Conservation (phyloP, 2,888 invertebrate genomes). For the Coelogynopora nodosa region DNA sequence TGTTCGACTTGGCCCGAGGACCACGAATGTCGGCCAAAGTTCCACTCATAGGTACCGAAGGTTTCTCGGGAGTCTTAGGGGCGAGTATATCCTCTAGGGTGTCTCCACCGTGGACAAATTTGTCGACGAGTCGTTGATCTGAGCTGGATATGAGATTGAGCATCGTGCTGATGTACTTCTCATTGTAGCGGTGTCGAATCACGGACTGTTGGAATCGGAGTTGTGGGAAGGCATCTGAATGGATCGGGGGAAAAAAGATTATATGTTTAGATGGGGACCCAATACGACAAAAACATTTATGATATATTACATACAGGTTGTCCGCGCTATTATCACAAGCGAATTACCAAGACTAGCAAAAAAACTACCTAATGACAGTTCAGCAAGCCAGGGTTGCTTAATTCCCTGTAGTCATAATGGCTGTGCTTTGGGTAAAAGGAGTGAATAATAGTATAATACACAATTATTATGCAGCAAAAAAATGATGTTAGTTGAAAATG, state of each 20-base stretch:
- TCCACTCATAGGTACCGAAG: not conserved
- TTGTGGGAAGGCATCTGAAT: slow-evolving; percentile 30
- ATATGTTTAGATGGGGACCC: not conserved
- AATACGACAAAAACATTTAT: not conserved
- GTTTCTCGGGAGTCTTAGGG: not conserved
- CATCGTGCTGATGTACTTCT: slow-evolving; percentile 19
- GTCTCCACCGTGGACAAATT: not conserved
- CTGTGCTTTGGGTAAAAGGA: too few relatives aligned
- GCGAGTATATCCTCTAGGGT: not conserved
- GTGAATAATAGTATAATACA: too few relatives aligned
- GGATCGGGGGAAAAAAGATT: not conserved
- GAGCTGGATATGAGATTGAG: slow-evolving; percentile 2
- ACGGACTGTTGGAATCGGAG: slow-evolving; percentile 32
- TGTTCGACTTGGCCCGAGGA: not conserved
- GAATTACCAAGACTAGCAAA: too few relatives aligned
- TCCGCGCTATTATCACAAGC: too few relatives aligned
- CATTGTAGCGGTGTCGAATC: slow-evolving; percentile 3
- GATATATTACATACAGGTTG: not conserved
- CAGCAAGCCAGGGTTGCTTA: too few relatives aligned
- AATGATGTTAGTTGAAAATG: too few relatives aligned
- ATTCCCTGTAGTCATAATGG: too few relatives aligned
- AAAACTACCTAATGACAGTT: too few relatives aligned
- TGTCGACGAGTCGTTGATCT: not conserved
- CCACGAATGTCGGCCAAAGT: not conserved
- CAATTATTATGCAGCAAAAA: too few relatives aligned